Evolutionary conservation across 2,888 invertebrate genomes (phyloP).

Genomic region (Itoplectis maculator): DNA sequence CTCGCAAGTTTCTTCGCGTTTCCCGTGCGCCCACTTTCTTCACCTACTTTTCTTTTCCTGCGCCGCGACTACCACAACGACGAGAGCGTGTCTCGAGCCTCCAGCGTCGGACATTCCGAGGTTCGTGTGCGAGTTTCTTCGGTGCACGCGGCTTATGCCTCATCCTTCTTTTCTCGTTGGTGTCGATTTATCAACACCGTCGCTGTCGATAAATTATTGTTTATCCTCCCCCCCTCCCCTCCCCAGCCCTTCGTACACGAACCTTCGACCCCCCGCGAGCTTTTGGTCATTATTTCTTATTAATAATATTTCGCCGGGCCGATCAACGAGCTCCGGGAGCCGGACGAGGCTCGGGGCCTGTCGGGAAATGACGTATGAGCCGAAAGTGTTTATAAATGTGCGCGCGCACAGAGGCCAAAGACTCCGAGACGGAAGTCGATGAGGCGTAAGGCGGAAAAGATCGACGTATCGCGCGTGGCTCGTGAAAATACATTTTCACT

Average conservation of each 20-base stretch:
- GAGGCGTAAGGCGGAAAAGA: conserved; percentile 17
- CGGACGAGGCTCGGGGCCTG: conserved; percentile 21
- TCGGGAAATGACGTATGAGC: conserved; percentile 52
- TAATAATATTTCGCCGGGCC: conserved; percentile 66
- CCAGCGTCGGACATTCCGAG: not conserved
- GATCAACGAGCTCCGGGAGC: conserved; percentile 42
- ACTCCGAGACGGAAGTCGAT: conserved; percentile 37
- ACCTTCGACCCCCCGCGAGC: conserved; percentile 40
- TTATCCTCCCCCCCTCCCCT: conserved; percentile 57
- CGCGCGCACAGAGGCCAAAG: not conserved
- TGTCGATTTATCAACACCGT: conserved; percentile 47
- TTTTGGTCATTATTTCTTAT: conserved; percentile 67
- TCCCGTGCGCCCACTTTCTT: conserved; percentile 23
- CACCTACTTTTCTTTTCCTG: conserved; percentile 29
- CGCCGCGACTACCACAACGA: conserved; percentile 18
- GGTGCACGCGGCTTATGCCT: not conserved
- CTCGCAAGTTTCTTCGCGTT: conserved; percentile 1
- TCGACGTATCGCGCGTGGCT: conserved; percentile 1
- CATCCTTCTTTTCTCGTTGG: not conserved
- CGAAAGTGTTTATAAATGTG: not conserved
- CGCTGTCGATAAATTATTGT: conserved; percentile 67
- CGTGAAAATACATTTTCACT: too few species aligned
- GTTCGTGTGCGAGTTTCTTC: conserved; percentile 10
- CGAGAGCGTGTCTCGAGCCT: conserved; percentile 2
- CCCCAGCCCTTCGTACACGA: too few species aligned